A percentile compares a stretch with the other conserved stretches of the same genome.
Conservation (phyloP, 2,113 vertebrate genomes). For the Geothlypis trichas region DNA sequence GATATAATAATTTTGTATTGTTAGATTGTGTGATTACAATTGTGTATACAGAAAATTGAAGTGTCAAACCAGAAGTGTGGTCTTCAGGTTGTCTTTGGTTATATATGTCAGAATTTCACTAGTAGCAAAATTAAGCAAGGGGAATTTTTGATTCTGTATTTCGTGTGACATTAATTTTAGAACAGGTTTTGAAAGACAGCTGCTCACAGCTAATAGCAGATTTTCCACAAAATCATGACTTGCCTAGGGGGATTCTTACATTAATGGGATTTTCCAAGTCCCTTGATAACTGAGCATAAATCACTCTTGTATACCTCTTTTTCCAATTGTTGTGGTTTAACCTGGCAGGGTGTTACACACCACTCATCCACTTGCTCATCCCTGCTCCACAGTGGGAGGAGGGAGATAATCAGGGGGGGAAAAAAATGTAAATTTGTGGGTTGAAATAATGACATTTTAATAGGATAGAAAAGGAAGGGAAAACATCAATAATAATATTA, state of each 20-base stretch:
- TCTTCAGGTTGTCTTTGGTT: background rate
- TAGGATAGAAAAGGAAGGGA: background rate
- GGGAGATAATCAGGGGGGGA: background rate
- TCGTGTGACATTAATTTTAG: background rate
- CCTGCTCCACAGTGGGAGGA: background rate
- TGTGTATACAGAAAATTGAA: background rate
- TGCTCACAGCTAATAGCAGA: background rate
- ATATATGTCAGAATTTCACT: background rate
- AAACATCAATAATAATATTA: background rate
- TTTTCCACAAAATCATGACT: background rate
- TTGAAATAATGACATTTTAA: background rate
- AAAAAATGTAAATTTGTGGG: background rate
- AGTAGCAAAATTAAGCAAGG: background rate
- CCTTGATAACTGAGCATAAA: slow-evolving; percentile 12
- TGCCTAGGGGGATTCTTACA: slow-evolving; percentile 8
- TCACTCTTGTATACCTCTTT: background rate
- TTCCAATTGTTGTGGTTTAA: background rate
- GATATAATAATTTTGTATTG: background rate
- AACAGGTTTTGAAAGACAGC: background rate
- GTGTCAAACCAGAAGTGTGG: background rate
- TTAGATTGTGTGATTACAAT: background rate
- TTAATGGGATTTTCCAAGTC: slow-evolving; percentile 40
- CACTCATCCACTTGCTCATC: background rate
- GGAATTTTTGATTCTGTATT: background rate
- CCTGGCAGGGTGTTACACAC: background rate